These are phyloP conservation scores for Augiades crinisus DNA, from an alignment of 2,888 invertebrate species.

Conservation along the genomic window DNA sequence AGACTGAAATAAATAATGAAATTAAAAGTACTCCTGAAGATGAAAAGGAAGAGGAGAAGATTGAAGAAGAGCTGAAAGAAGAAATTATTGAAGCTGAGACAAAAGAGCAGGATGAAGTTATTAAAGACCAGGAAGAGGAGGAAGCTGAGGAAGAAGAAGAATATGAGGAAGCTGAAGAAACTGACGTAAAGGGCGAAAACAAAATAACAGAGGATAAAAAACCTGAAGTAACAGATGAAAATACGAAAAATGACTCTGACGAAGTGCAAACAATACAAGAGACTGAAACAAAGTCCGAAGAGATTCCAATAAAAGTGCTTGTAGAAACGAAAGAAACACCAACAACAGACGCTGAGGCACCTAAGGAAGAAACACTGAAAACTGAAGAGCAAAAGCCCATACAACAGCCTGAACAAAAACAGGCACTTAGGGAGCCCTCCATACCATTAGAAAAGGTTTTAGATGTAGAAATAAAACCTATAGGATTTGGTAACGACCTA, in stretches of 20 bases:
- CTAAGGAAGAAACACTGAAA: slow-evolving; percentile 39
- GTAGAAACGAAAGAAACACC: slow-evolving; percentile 10
- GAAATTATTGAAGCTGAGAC: slow-evolving; percentile 27
- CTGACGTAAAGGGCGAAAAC: slow-evolving; percentile 37
- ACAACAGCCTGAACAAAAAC: slow-evolving; percentile 41
- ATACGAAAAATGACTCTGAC: slow-evolving; percentile 30
- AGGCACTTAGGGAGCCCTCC: slow-evolving; percentile 64
- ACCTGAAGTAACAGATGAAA: slow-evolving; percentile 35
- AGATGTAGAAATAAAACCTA: slow-evolving; percentile 74
- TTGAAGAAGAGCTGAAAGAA: slow-evolving; percentile 29
- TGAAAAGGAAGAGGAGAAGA: slow-evolving; percentile 31
- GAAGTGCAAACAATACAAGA: slow-evolving; percentile 32
- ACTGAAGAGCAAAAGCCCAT: slow-evolving; percentile 33
- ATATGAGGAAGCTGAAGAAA: slow-evolving; percentile 40
- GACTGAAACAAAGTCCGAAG: slow-evolving; percentile 26
- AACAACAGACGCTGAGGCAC: background rate
- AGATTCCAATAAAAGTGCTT: slow-evolving; percentile 28
- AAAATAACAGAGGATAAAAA: slow-evolving; percentile 31
- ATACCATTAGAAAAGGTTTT: slow-evolving; percentile 71
- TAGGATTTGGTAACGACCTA: slow-evolving; percentile 56
- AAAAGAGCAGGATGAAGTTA: slow-evolving; percentile 27
- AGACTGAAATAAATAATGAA: slow-evolving; percentile 22
- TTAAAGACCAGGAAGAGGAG: slow-evolving; percentile 34
- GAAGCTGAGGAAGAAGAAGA: slow-evolving; percentile 33
- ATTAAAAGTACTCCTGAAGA: slow-evolving; percentile 28